Base-by-base conservation (phyloP, 2,113 vertebrate species). In the Sus scrofa region DNA sequence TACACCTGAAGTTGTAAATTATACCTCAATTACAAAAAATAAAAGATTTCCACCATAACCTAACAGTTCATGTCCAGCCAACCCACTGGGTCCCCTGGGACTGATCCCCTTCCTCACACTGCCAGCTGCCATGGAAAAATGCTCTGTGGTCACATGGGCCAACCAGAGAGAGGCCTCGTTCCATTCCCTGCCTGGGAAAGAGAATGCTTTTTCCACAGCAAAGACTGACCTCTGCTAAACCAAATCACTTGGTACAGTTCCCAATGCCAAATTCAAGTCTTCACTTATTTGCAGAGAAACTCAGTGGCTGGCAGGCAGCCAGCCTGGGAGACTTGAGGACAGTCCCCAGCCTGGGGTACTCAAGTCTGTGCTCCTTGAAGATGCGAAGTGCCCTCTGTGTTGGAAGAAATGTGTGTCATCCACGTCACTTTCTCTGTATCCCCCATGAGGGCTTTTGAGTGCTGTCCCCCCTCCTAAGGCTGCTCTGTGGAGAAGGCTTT, bases 381-480 rank as follows among this genome's bases (percentile, higher is more conserved):
- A 63, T 56, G 7, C 74, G 13, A 26, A 13, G 20, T 30, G 7
- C 30, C 65, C 19, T 68, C 27, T 63, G 4, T 13, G 16, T 7
- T 34, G 27, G 63, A 44, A 92, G 58, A 13, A n/a, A 19, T 1
- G 11, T 16, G 7, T 4, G 14, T 2, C 44, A 15, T 6, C 4
- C 63, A 52, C 26, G 32, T 22, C 4, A 0, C 24, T 13, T 67
- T 9, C 13, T 3, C 3, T 15, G 5, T 30, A 39, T 54, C 27
- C 54, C 74, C 37, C 18, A 1, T 2, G 22, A 26, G 67, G 7
- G 7, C 20, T 34, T 20, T 44, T 70, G 39, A 20, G 24, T 0
- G 13, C 5, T 44, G 4, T 5, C 2, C 6, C 1, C 5, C 11
- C 20, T 67, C 19, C 10, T 6, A 37, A 62, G 56, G 37, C 13